Conservation (phyloP, 2,113 vertebrate genomes). For the Sclerurus mexicanus region DNA sequence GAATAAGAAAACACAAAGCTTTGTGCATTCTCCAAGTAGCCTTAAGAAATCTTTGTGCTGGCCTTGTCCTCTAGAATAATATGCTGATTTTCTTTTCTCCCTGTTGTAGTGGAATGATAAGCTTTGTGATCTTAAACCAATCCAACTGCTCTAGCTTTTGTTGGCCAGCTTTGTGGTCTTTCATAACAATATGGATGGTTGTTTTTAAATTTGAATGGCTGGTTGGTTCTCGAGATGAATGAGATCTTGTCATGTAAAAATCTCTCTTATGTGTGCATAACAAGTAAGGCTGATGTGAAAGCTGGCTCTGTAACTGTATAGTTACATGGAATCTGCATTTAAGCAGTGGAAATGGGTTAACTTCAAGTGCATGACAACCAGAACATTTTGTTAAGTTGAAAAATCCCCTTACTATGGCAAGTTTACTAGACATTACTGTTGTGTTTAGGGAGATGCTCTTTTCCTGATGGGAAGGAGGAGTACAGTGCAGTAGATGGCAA, state of each 20-base stretch:
- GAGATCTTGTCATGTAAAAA: neutral
- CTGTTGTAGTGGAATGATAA: neutral
- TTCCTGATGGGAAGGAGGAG: neutral
- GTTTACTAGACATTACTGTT: neutral
- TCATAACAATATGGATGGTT: neutral
- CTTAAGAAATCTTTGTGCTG: neutral
- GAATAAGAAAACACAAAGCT: neutral
- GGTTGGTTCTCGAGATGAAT: neutral
- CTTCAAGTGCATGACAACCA: neutral
- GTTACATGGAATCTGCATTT: neutral
- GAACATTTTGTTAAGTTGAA: neutral
- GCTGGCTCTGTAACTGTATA: neutral
- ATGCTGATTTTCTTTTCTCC: neutral
- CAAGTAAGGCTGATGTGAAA: neutral
- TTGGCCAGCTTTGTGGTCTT: neutral
- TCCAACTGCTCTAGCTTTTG: neutral
- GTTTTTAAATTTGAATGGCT: neutral
- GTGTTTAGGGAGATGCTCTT: neutral
- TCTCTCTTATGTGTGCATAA: neutral
- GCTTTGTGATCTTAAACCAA: neutral
- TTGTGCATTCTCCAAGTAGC: neutral
- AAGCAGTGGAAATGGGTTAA: neutral
- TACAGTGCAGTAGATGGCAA: neutral
- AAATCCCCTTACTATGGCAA: neutral
- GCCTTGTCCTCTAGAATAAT: neutral